A percentile compares a stretch with the other conserved stretches of the same genome.
phyloP scores from a whole-genome alignment of 2,888 invertebrate species.

The Tricholauxania praeusta region DNA sequence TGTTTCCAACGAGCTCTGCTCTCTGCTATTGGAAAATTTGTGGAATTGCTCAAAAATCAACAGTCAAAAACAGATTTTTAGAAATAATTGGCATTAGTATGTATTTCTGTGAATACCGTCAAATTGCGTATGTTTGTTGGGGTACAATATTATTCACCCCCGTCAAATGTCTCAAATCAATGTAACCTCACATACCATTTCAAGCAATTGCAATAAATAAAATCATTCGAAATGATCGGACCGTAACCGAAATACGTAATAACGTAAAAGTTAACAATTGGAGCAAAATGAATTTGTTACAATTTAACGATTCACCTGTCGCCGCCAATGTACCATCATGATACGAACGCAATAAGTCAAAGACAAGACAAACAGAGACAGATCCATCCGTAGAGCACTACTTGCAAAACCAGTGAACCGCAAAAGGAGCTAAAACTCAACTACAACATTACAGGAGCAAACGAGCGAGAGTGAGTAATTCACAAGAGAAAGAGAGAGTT shows the following conservation, averaged over 20 bases:
- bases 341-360: neutral
- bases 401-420: constrained; percentile 25
- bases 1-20: too few species aligned
- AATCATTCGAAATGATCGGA: neutral
- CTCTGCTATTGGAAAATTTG: too few species aligned
- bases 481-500: neutral
- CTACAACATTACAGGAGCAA: neutral
- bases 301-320: constrained; percentile 18
- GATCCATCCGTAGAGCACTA: neutral
- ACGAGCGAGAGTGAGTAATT: constrained; percentile 26
- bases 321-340: neutral
- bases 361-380: neutral
- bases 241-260: constrained; percentile 16
- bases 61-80: too few species aligned
- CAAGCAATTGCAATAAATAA: neutral
- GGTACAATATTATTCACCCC: too few species aligned
- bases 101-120: too few species aligned
- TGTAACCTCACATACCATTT: too few species aligned
- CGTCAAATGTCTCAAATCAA: too few species aligned
- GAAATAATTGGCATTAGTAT: too few species aligned
- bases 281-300: constrained; percentile 15
- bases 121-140: too few species aligned
- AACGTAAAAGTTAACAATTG: neutral
- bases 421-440: neutral
- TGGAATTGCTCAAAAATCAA: too few species aligned